Percentiles rank a stretch among this genome's conserved stretches.
These are phyloP conservation scores for Halictus ligatus DNA, from an alignment of 2,888 invertebrate species.

Conservation along the genomic window DNA sequence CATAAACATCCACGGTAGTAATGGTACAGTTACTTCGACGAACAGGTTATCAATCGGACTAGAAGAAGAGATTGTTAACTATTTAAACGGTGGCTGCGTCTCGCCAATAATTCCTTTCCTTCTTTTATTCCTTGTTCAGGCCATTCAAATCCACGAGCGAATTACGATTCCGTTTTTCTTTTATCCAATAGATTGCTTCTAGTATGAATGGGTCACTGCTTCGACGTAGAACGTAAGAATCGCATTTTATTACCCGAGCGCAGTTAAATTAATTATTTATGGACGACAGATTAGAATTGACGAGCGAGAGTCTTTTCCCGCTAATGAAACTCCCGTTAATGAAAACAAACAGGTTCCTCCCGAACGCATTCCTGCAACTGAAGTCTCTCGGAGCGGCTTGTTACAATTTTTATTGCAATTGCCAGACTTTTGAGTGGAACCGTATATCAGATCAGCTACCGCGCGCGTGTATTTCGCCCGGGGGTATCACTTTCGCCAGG, in stretches of 20 bases:
- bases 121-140: background rate
- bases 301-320: background rate
- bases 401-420: background rate
- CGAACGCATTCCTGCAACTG: background rate
- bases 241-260: background rate
- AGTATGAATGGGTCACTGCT: background rate
- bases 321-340: background rate
- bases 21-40: background rate
- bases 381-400: background rate
- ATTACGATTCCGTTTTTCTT: background rate
- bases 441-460: background rate
- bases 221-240: background rate
- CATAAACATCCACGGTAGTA: background rate
- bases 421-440: background rate
- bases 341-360: background rate
- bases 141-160: background rate
- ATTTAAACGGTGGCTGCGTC: background rate
- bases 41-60: background rate
- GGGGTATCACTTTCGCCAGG: background rate
- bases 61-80: background rate
- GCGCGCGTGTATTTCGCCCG: background rate
- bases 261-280: background rate
- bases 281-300: background rate
- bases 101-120: background rate
- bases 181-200: background rate